Percentiles rank a stretch among this genome's conserved stretches.
phyloP scores from a whole-genome alignment of 2,113 vertebrate genomes.

The Rhodinocichla rosea region DNA sequence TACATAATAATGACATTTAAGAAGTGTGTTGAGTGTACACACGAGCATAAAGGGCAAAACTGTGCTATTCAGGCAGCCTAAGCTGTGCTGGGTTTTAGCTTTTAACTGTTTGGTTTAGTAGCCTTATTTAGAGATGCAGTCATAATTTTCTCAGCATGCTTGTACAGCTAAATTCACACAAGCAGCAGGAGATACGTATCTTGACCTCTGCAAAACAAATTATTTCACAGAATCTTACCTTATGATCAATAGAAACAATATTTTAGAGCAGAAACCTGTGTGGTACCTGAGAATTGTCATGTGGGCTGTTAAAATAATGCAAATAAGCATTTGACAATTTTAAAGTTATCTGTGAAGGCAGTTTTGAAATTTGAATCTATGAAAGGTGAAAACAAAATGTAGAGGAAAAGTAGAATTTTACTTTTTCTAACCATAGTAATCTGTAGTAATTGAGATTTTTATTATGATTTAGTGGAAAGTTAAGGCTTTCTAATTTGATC shows the following conservation, averaged over 20 bases:
- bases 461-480: background rate
- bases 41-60: background rate
- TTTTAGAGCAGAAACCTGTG: too few relatives aligned
- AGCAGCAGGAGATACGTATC: background rate
- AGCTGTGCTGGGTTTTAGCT: background rate
- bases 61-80: background rate
- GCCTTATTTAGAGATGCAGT: background rate
- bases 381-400: background rate
- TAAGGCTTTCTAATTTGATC: background rate
- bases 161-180: background rate
- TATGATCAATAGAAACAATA: rapidly evolving
- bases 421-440: background rate
- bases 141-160: background rate
- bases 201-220: background rate
- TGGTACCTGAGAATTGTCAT: background rate
- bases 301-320: background rate
- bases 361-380: background rate
- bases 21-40: background rate
- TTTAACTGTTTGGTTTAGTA: background rate
- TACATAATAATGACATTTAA: background rate
- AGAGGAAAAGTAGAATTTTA: background rate
- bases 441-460: background rate
- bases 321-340: background rate
- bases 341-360: background rate
- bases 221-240: background rate